Evolutionary conservation across 1,140 invertebrate species (phyloP).

Genomic region (Diplogasteroides magnus): DNA sequence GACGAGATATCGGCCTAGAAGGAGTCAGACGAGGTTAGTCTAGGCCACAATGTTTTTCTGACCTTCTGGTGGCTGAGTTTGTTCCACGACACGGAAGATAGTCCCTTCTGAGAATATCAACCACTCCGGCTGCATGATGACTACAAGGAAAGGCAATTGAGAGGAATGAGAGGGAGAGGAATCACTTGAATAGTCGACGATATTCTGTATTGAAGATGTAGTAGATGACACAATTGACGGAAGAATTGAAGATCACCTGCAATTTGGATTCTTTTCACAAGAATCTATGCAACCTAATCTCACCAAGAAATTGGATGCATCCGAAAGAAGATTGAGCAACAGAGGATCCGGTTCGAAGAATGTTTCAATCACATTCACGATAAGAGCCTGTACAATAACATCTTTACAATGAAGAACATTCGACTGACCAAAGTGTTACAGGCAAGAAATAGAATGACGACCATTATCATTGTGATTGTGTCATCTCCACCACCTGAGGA

Average conservation of each 20-base stretch:
- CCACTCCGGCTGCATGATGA: slow-evolving; percentile 1
- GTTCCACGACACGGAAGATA: neutral
- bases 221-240: slow-evolving; percentile 52
- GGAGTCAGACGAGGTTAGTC: too few species aligned
- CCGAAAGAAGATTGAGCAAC: slow-evolving; percentile 48
- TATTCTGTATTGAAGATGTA: slow-evolving; percentile 45
- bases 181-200: slow-evolving; percentile 1
- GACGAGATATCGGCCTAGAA: neutral
- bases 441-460: slow-evolving; percentile 46
- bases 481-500: slow-evolving; percentile 35
- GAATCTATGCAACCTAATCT: slow-evolving; percentile 49
- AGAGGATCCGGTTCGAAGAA: slow-evolving; percentile 51
- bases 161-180: slow-evolving; percentile 9
- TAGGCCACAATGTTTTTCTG: too few species aligned
- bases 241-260: slow-evolving; percentile 50
- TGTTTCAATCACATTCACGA: slow-evolving; percentile 54
- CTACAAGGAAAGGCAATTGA: too few species aligned
- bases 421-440: slow-evolving; percentile 47
- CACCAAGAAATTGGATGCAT: slow-evolving; percentile 52
- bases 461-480: slow-evolving; percentile 54
- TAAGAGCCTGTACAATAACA: slow-evolving; percentile 33
- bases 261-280: slow-evolving; percentile 51
- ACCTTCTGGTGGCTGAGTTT: too few species aligned
- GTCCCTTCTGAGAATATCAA: neutral
- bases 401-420: neutral